Conservation (phyloP, 2,888 invertebrate species). For the Dorcus parallelipipedus region DNA sequence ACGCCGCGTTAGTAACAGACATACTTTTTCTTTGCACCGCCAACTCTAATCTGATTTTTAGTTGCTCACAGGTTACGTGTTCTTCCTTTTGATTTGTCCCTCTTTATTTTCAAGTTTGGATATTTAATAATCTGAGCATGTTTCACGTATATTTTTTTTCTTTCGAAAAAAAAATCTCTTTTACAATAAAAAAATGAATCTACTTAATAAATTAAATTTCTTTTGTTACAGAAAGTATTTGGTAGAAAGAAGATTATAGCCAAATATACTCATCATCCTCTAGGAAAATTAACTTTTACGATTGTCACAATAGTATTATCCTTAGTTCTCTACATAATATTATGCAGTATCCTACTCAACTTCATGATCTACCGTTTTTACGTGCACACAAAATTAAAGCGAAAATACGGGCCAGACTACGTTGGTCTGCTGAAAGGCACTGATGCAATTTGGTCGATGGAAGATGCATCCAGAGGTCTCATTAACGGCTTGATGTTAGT, state of each 20-base stretch:
- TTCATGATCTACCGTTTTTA: conserved; percentile 1
- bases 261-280: background rate
- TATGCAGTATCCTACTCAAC: background rate
- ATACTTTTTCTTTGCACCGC: too few relatives aligned
- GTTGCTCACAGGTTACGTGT: too few relatives aligned
- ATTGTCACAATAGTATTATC: conserved; percentile 1
- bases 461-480: conserved; percentile 5
- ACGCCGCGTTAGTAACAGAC: too few relatives aligned
- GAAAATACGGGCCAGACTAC: background rate
- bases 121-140: too few relatives aligned
- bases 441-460: conserved; percentile 5
- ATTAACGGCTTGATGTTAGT: conserved; percentile 7
- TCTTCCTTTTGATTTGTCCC: too few relatives aligned
- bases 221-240: background rate
- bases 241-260: background rate
- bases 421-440: conserved; percentile 3
- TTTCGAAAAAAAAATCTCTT: too few relatives aligned
- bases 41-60: too few relatives aligned
- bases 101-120: too few relatives aligned
- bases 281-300: background rate
- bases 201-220: background rate
- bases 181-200: too few relatives aligned
- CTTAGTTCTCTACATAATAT: background rate
- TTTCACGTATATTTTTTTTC: too few relatives aligned
- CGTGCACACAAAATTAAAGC: background rate